These are phyloP conservation scores for Maniola hyperantus DNA, from an alignment of 2,888 invertebrate genomes.

Conservation along the genomic window DNA sequence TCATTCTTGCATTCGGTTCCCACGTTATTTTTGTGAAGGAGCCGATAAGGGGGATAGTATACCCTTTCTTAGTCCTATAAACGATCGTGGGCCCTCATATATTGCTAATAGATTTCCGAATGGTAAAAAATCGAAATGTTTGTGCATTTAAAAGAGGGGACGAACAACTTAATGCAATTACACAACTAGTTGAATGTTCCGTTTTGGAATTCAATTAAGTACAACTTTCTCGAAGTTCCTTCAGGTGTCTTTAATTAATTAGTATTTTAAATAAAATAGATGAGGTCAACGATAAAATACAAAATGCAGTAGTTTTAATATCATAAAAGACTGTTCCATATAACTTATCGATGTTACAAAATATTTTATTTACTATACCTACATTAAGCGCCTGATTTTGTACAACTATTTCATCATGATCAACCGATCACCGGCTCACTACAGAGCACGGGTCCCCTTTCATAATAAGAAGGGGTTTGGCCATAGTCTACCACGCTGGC, in stretches of 20 bases:
- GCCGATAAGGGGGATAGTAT: conserved; percentile 77
- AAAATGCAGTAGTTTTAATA: conserved; percentile 33
- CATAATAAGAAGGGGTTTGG: too few relatives aligned
- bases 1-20: conserved; percentile 75
- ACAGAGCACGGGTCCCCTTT: too few relatives aligned
- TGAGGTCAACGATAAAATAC: conserved; percentile 32
- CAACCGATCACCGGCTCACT: too few relatives aligned
- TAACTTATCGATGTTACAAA: conserved; percentile 30
- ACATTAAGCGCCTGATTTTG: too few relatives aligned
- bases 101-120: conserved; percentile 78
- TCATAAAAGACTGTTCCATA: conserved; percentile 30
- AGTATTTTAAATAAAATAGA: conserved; percentile 32
- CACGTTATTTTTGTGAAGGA: conserved; percentile 78
- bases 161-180: conserved; percentile 53
- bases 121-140: conserved; percentile 61
- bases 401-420: too few relatives aligned
- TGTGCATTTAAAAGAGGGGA: conserved; percentile 64
- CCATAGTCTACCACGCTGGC: too few relatives aligned
- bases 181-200: conserved; percentile 41
- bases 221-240: conserved; percentile 39
- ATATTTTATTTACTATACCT: too few relatives aligned
- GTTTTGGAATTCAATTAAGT: conserved; percentile 46
- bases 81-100: conserved; percentile 75
- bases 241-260: conserved; percentile 38
- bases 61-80: conserved; percentile 76